phyloP scores from a whole-genome alignment of 2,797 vertebrate species.

The Anguilla pacifica region DNA sequence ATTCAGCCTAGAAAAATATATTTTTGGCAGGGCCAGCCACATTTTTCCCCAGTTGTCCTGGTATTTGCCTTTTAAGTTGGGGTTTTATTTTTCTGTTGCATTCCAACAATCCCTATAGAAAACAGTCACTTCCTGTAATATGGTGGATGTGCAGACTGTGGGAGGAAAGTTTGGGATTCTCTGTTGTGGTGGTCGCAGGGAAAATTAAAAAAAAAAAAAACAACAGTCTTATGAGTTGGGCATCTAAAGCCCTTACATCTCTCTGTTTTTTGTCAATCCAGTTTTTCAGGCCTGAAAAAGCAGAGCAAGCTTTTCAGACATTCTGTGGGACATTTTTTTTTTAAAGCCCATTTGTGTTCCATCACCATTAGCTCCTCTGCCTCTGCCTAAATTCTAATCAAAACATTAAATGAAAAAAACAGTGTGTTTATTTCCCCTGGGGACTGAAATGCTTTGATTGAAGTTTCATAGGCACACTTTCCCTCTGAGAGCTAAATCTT shows the following conservation, averaged over 20 bases:
- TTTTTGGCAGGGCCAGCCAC: slow-evolving; percentile 38
- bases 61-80: slow-evolving; percentile 47
- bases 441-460: slow-evolving; percentile 30
- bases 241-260: slow-evolving; percentile 17
- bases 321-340: slow-evolving; percentile 39
- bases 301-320: slow-evolving; percentile 22
- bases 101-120: slow-evolving; percentile 59
- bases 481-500: slow-evolving; percentile 27
- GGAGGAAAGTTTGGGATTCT: slow-evolving; percentile 35
- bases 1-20: slow-evolving; percentile 45
- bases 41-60: slow-evolving; percentile 53
- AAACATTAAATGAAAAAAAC: slow-evolving; percentile 39
- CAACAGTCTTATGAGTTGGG: slow-evolving; percentile 21
- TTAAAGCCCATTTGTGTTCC: slow-evolving; percentile 37
- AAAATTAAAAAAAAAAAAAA: slow-evolving; percentile 31
- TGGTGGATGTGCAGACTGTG: slow-evolving; percentile 28
- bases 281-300: neutral
- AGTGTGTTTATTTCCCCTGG: slow-evolving; percentile 42
- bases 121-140: slow-evolving; percentile 57
- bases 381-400: slow-evolving; percentile 30
- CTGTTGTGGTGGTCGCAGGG: slow-evolving; percentile 34
- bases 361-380: slow-evolving; percentile 45
- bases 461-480: slow-evolving; percentile 20
- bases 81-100: slow-evolving; percentile 47
- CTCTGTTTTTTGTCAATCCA: slow-evolving; percentile 26